Evolutionary conservation across 2,888 invertebrate genomes (phyloP), one percentile per base, ranked within the genome.

Genomic region (Caenorhabditis auriculariae): DNA sequence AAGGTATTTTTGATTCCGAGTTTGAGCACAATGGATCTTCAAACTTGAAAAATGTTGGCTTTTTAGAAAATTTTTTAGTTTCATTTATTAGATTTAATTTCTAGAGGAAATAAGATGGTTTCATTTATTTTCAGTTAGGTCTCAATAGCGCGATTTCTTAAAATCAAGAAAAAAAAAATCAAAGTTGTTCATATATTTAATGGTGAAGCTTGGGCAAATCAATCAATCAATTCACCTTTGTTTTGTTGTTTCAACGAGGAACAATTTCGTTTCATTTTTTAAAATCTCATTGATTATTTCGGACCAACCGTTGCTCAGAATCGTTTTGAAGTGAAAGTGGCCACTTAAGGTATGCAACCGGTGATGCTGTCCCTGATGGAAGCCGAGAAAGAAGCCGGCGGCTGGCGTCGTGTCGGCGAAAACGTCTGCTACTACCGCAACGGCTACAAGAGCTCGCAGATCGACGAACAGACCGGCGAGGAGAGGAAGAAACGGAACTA

Each of bases 381-480:
- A 77, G 88, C 89, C 3, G 82, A 87, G 57, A 73, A 75, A 17
- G 83, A 84, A 3, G 74, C 81, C 7, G 78, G 82, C 4, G 81
- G 88, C 5, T 91, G 91, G 91, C 83, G 86, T 7, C 85, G 91
- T 63, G 86, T 86, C 0, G 91, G 91, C 2, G 85, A 87, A 0
- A 88, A 89, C 60, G 88, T 91, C 69, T 89, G 90, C 82, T 91
- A 91, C 84, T 91, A 89, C 82, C 87, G 88, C 68, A 91, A 91
- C 83, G 54, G 75, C 29, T 80, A 76, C 82, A 82, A 74, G 4
- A 44, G 50, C 39, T 37, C 50, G 21, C 44, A 60, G 5, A 60
- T 60, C 24, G 51, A 52, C 15, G 60, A 64, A n/a, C 42, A 29
- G 42, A 62, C 56, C 42, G 38, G 48, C n/a, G 68, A 67, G 45